A percentile compares a stretch with the other conserved stretches of the same genome.
phyloP scores from a whole-genome alignment of 2,797 vertebrate species.

The Alcedo quadribrachys region DNA sequence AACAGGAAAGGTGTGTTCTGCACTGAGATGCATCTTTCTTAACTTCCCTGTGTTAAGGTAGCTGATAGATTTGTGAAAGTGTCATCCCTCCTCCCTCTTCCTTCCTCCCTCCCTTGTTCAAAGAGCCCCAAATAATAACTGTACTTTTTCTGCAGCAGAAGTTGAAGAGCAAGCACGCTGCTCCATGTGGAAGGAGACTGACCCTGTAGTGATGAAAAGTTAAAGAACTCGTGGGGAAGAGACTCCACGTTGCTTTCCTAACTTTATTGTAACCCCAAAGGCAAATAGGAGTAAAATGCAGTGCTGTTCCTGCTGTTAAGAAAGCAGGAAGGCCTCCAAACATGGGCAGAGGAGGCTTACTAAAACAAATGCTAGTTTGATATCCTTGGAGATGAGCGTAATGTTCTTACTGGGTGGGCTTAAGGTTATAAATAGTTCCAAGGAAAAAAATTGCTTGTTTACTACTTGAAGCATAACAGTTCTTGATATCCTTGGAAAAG shows the following conservation, averaged over 20 bases:
- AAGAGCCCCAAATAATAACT: background rate
- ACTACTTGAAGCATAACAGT: background rate
- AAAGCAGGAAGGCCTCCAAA: background rate
- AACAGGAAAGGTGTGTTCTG: background rate
- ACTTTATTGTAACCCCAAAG: background rate
- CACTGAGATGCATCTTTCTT: background rate
- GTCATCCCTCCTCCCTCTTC: background rate
- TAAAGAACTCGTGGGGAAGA: background rate
- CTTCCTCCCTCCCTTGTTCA: background rate
- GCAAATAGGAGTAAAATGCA: background rate
- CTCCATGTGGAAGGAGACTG: background rate
- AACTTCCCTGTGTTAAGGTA: background rate
- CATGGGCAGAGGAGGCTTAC: background rate
- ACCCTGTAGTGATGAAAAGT: background rate
- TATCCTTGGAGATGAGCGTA: background rate
- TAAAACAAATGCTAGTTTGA: slow-evolving; percentile 1
- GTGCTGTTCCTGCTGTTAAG: background rate
- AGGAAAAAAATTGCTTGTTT: background rate
- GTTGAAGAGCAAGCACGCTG: background rate
- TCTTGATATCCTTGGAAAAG: background rate
- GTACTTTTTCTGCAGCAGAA: background rate
- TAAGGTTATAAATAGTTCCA: slow-evolving; percentile 23
- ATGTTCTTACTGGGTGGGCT: slow-evolving; percentile 24
- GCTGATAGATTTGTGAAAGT: background rate
- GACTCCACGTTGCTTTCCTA: background rate